A percentile compares a stretch with the other conserved stretches of the same genome.
These are phyloP conservation scores for Melanostoma scalare DNA, from an alignment of 2,888 invertebrate genomes.

Conservation along the genomic window DNA sequence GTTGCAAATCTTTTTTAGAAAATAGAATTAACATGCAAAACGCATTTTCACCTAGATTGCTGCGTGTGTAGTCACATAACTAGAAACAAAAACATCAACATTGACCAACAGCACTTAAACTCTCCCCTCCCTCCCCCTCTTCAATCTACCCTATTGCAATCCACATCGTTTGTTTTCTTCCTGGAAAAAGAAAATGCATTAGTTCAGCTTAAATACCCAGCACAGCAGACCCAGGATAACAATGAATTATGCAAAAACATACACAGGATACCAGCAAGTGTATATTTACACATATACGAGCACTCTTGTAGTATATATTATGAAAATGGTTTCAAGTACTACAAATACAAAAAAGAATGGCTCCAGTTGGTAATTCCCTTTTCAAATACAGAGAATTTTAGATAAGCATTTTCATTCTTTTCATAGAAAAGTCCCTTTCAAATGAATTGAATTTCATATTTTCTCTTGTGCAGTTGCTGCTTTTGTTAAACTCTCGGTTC, in stretches of 20 bases:
- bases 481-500: conserved; percentile 38
- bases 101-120: conserved; percentile 52
- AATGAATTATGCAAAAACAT: conserved; percentile 64
- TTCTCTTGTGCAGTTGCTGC: conserved; percentile 50
- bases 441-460: conserved; percentile 72
- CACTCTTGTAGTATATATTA: background rate
- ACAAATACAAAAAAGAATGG: conserved; percentile 18
- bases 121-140: conserved; percentile 3
- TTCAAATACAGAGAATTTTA: conserved; percentile 67
- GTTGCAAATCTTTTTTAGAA: too few relatives aligned
- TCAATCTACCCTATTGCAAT: background rate
- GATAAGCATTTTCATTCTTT: conserved; percentile 65
- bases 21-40: background rate
- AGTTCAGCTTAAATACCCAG: conserved; percentile 68
- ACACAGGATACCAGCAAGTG: background rate
- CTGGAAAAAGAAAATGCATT: conserved; percentile 51
- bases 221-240: conserved; percentile 41
- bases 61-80: conserved; percentile 7
- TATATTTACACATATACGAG: background rate
- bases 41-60: background rate
- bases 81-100: conserved; percentile 6
- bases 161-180: conserved; percentile 18
- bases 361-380: conserved; percentile 58
- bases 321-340: background rate
- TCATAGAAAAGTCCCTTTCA: conserved; percentile 62